phyloP scores from a whole-genome alignment of 2,113 vertebrate genomes.

The Vulpes ferrilata region DNA sequence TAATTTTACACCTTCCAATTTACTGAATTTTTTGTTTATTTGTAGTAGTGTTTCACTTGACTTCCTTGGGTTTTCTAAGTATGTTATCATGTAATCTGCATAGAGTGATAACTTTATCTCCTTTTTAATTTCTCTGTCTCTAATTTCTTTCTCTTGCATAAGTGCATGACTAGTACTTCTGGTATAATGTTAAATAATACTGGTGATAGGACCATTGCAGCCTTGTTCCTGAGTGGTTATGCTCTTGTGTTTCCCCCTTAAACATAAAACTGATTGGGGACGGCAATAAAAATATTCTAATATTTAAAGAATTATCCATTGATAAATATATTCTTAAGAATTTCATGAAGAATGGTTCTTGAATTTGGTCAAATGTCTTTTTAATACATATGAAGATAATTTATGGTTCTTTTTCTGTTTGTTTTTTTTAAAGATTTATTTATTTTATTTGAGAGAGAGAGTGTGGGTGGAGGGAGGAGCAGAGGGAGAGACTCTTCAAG shows the following conservation, averaged over 20 bases:
- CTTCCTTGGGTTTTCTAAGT: background rate
- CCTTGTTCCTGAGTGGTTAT: background rate
- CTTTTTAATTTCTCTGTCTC: background rate
- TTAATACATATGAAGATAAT: background rate
- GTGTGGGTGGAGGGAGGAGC: background rate
- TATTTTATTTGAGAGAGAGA: background rate
- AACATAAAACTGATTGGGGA: background rate
- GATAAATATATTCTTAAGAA: slow-evolving; percentile 15
- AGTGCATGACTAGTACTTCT: background rate
- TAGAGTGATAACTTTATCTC: background rate
- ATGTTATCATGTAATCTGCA: background rate
- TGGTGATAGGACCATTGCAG: no score
- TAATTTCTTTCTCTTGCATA: background rate
- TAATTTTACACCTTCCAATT: slow-evolving; percentile 22
- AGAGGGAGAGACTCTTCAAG: no score
- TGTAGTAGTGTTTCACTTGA: background rate
- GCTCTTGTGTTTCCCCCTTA: background rate
- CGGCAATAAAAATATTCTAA: slow-evolving; percentile 31
- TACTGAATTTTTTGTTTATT: background rate
- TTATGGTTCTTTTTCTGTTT: background rate
- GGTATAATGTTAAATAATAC: background rate
- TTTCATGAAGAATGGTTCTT: background rate
- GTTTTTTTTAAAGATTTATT: background rate
- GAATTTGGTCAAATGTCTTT: background rate
- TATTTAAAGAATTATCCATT: background rate